These are phyloP conservation scores for Dryobates pubescens DNA, from an alignment of 2,797 vertebrate species.

Conservation along the genomic window DNA sequence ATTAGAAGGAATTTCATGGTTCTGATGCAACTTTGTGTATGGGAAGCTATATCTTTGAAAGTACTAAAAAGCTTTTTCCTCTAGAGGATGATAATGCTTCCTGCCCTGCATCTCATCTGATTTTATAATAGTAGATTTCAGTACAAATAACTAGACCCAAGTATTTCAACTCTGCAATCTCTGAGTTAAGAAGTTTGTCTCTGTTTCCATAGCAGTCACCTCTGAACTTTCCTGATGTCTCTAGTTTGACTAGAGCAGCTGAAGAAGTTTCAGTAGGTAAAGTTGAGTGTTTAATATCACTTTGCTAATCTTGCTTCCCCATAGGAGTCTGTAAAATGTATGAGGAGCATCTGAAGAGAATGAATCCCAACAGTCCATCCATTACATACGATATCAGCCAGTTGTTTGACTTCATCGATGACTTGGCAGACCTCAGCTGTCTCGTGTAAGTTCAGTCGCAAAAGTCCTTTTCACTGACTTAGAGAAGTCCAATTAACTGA, in stretches of 20 bases:
- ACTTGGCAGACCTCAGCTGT: constrained; percentile 98
- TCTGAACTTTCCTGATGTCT: neutral
- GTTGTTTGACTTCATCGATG: constrained; percentile 98
- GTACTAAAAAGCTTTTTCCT: neutral
- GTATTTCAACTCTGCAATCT: neutral
- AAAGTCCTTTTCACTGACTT: neutral
- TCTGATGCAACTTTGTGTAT: neutral
- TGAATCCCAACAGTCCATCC: constrained; percentile 99
- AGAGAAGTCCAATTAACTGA: neutral
- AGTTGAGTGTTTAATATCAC: neutral
- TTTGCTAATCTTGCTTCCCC: neutral
- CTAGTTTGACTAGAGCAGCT: too few species aligned
- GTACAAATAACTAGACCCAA: neutral
- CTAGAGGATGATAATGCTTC: neutral
- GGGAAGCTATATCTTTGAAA: neutral
- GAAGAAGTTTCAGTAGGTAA: neutral
- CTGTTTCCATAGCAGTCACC: neutral
- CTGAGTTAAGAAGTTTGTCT: neutral
- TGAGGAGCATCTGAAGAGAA: constrained; percentile 98
- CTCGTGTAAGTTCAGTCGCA: constrained; percentile 91
- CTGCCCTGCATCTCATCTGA: neutral
- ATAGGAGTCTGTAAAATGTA: constrained; percentile 99
- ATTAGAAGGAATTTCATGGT: neutral
- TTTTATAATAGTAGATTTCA: neutral
- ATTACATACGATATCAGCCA: constrained; percentile 99